Conservation (phyloP, 2,888 invertebrate genomes). For the Callinectes sapidus region DNA sequence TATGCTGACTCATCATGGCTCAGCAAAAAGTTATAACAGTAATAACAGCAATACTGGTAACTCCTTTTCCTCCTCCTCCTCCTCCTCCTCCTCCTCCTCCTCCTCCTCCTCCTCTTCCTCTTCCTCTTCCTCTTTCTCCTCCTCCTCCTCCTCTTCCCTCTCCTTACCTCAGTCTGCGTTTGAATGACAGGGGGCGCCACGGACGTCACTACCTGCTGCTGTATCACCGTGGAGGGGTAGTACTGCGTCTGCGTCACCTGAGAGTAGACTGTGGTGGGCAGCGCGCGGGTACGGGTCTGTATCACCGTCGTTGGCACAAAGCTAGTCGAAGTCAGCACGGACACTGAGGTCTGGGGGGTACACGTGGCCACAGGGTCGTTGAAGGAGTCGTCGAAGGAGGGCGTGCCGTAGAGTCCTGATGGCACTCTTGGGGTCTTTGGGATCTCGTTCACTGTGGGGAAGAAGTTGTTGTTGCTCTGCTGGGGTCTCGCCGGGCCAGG, state of each 20-base stretch:
- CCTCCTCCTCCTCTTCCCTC: neutral
- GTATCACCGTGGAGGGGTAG: constrained; percentile 67
- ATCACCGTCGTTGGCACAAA: constrained; percentile 68
- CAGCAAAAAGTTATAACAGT: neutral
- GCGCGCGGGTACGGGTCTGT: constrained; percentile 68
- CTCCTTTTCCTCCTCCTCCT: neutral
- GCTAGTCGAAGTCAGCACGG: constrained; percentile 62
- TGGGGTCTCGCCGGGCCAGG: neutral
- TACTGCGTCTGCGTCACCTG: constrained; percentile 68
- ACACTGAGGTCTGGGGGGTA: constrained; percentile 49
- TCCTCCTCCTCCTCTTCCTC: too few relatives aligned
- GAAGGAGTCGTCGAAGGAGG: constrained; percentile 27
- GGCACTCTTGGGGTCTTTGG: constrained; percentile 29
- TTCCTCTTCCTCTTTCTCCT: neutral
- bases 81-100: neutral
- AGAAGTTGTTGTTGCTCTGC: constrained; percentile 3
- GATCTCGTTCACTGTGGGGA: neutral
- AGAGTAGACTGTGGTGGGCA: constrained; percentile 69
- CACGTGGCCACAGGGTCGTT: constrained; percentile 39
- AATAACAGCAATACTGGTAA: neutral
- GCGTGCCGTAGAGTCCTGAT: constrained; percentile 54
- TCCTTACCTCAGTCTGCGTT: constrained; percentile 63
- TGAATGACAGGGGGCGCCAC: constrained; percentile 67
- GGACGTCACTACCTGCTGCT: constrained; percentile 64
- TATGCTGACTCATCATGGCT: neutral